Evolutionary conservation across 2,113 vertebrate species (phyloP), one percentile per base, ranked within the genome.

Genomic region (Fregata magnificens): DNA sequence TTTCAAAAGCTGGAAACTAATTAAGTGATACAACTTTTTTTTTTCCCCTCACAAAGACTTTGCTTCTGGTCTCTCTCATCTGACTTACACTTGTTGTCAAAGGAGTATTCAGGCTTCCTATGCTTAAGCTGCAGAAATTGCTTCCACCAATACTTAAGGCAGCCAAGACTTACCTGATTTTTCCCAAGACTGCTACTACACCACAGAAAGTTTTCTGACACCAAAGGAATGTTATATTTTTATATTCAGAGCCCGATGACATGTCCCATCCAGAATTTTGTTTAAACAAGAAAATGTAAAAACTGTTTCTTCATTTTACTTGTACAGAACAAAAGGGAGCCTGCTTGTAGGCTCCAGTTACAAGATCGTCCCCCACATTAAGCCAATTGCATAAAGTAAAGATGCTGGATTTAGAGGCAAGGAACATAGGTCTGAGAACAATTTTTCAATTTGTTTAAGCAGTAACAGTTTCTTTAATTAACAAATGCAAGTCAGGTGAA

Each of bases 351-450:
- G 24, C 31, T 67, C 11, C 25, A 50, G 6, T 74, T 45, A 73
- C 9, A 61, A 50, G 36, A 8, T 5, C 0, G 0, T 31, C 3
- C 20, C 15, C 40, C 42, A 2, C 14, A 28, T 9, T 22, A 93
- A 36, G 28, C 7, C 26, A 88, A 11, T 11, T 36, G 24, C 62
- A 63, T 13, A 34, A 72, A 71, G 7, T 32, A 50, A 85, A 76
- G 47, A 66, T 55, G 29, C 9, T 88, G 76, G 7, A 79, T 90
- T 93, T 73, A 88, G 58, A 82, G 36, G 34, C 32, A 91, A 61
- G 26, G 32, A 67, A 70, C 24, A 47, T 3, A 71, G 19, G 20
- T 16, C 34, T 4, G 8, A 67, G 26, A 71, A 79, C 2, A 55
- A 31, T 58, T 79, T 71, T 82, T 66, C 17, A 55, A 31, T 73